phyloP scores from a whole-genome alignment of 2,113 vertebrate species.

The Camelus dromedarius region DNA sequence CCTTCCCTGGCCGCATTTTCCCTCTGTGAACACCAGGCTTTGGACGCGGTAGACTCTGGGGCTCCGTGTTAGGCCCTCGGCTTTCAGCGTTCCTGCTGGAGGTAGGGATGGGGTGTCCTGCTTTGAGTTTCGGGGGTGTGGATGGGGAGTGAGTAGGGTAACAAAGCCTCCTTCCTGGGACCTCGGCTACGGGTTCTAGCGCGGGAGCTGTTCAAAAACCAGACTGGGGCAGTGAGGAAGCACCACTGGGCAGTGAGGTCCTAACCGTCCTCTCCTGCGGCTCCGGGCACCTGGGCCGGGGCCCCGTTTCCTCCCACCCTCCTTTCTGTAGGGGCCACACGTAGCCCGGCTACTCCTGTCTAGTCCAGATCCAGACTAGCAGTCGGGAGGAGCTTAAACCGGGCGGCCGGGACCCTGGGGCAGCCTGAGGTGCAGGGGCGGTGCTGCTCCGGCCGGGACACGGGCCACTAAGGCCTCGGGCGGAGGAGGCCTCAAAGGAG shows the following conservation, averaged over 20 bases:
- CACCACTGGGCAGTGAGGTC: not conserved
- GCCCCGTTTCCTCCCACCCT: not conserved
- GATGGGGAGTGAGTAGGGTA: not conserved
- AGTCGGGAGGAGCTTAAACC: not conserved
- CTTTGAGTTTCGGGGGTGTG: conserved; percentile 20
- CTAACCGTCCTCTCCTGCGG: not conserved
- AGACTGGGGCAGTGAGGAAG: not conserved
- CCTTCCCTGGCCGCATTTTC: not conserved
- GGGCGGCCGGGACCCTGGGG: not conserved
- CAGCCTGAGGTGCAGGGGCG: conserved; percentile 10
- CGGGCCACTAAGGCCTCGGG: conserved; percentile 74
- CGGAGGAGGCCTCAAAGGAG: conserved; percentile 78
- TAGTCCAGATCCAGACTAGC: not conserved
- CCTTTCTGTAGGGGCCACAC: not conserved
- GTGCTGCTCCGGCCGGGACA: conserved; percentile 48
- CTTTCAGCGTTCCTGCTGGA: not conserved
- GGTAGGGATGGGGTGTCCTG: conserved; percentile 12
- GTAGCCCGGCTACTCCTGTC: not conserved
- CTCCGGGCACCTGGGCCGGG: not conserved
- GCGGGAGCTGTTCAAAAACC: not conserved
- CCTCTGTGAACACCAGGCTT: not conserved
- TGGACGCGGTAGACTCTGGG: not conserved
- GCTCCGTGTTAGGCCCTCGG: conserved; percentile 14
- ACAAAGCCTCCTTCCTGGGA: not conserved
- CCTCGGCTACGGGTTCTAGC: not conserved